Percentiles rank a stretch among this genome's conserved stretches.
Conservation (phyloP, 2,888 invertebrate species). For the Plemyria rubiginata region DNA sequence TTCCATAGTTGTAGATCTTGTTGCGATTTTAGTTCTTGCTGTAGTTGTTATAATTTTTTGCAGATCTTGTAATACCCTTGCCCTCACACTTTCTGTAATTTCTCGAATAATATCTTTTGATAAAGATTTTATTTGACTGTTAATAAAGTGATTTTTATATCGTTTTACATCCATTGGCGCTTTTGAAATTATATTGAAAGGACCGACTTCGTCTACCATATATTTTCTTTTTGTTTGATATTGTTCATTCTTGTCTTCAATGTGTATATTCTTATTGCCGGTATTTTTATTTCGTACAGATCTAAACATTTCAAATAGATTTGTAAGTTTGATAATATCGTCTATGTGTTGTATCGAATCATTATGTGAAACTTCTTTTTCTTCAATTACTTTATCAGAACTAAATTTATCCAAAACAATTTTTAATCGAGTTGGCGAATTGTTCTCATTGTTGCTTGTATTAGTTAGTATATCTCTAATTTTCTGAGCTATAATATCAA, state of each 20-base stretch:
- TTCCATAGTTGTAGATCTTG: constrained; percentile 17
- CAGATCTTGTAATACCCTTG: constrained; percentile 62
- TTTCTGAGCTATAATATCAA: constrained; percentile 36
- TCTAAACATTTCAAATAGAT: constrained; percentile 10
- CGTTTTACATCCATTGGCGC: background rate
- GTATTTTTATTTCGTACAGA: background rate
- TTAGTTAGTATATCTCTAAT: constrained; percentile 37
- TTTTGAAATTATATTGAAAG: constrained; percentile 7
- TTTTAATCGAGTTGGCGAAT: background rate
- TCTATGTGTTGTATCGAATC: constrained; percentile 10
- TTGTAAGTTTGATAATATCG: constrained; percentile 6
- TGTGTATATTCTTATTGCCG: constrained; percentile 6
- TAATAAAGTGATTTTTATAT: constrained; percentile 4
- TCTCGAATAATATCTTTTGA: constrained; percentile 53
- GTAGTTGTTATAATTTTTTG: constrained; percentile 42
- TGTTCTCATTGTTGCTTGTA: constrained; percentile 7
- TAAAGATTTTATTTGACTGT: constrained; percentile 14
- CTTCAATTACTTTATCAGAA: constrained; percentile 3
- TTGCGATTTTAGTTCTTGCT: constrained; percentile 17
- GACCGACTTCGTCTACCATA: background rate
- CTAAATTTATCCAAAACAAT: background rate
- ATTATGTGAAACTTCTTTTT: constrained; percentile 7
- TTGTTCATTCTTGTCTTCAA: constrained; percentile 12
- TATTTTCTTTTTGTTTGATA: constrained; percentile 13
- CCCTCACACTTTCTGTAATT: constrained; percentile 66